phyloP scores from a whole-genome alignment of 2,888 invertebrate genomes.

The Drosophila phalerata region DNA sequence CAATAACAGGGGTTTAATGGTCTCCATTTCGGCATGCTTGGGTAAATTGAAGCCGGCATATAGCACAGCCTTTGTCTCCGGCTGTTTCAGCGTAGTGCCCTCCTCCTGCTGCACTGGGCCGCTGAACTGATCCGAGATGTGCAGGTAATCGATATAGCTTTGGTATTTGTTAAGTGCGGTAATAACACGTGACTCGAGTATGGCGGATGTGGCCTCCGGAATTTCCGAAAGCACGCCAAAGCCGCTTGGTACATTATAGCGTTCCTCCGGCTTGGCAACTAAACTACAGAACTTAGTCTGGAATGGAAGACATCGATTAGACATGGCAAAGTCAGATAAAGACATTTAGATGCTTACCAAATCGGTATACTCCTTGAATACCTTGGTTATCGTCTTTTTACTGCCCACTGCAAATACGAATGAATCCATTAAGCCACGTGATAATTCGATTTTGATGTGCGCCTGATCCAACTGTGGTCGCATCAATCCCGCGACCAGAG shows the following conservation, averaged over 20 bases:
- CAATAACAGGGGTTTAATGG: conserved; percentile 92
- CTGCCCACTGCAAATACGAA: conserved; percentile 97
- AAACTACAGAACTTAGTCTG: conserved; percentile 77
- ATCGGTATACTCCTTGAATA: conserved; percentile 97
- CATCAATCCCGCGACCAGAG: conserved; percentile 93
- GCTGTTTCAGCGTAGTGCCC: conserved; percentile 89
- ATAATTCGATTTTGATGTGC: conserved; percentile 93
- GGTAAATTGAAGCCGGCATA: conserved; percentile 93
- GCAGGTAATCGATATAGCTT: conserved; percentile 96
- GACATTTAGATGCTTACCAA: conserved; percentile 88
- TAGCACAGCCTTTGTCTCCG: conserved; percentile 92
- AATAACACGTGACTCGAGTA: conserved; percentile 93
- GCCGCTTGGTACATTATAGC: conserved; percentile 90
- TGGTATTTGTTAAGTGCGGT: conserved; percentile 93
- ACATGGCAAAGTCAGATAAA: not conserved
- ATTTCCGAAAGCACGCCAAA: conserved; percentile 95
- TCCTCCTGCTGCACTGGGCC: conserved; percentile 97
- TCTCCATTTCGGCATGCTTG: conserved; percentile 89
- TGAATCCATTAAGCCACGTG: conserved; percentile 96
- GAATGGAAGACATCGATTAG: not conserved
- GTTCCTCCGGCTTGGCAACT: conserved; percentile 93
- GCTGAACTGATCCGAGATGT: conserved; percentile 98
- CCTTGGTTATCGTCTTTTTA: conserved; percentile 93
- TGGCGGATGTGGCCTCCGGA: conserved; percentile 93
- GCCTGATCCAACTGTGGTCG: conserved; percentile 95